These are phyloP conservation scores for Caenorhabditis becei DNA, from an alignment of 2,888 invertebrate genomes.

Conservation along the genomic window DNA sequence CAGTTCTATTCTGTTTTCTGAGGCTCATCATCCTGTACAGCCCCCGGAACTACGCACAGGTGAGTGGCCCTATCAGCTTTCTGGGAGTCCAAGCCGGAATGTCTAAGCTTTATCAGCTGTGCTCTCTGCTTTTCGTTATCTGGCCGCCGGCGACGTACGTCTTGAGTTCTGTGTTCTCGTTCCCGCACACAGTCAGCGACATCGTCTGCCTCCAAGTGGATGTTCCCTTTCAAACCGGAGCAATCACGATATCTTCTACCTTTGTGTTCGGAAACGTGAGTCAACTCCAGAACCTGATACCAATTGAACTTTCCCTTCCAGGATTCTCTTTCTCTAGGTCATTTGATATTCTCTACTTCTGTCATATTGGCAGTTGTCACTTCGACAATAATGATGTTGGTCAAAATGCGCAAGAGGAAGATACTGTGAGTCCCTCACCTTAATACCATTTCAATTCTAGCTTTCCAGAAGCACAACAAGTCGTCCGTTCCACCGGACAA, in stretches of 20 bases:
- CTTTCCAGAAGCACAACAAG: conserved; percentile 18
- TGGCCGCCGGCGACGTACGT: conserved; percentile 29
- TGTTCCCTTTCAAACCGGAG: conserved; percentile 38
- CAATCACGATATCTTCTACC: conserved; percentile 19
- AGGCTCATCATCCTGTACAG: conserved; percentile 36
- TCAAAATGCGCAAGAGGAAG: conserved; percentile 17
- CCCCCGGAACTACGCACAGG: conserved; percentile 29
- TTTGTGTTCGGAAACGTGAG: conserved; percentile 29
- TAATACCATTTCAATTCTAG: neutral
- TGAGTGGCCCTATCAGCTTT: neutral
- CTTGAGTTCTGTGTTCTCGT: conserved; percentile 19
- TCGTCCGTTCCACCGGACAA: conserved; percentile 11
- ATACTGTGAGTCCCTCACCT: neutral
- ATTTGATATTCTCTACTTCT: conserved; percentile 23
- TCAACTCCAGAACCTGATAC: neutral
- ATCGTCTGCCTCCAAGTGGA: conserved; percentile 35
- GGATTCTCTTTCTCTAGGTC: conserved; percentile 1
- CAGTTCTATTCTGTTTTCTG: conserved; percentile 38
- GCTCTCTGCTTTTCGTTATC: conserved; percentile 14
- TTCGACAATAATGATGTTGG: conserved; percentile 11
- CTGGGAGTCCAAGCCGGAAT: neutral
- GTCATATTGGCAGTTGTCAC: conserved; percentile 7
- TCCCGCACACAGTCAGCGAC: conserved; percentile 20
- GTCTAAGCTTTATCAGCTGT: conserved; percentile 35
- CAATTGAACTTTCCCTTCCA: conserved; percentile 6